These are phyloP conservation scores for Petrolisthes manimaculis DNA, from an alignment of 2,888 invertebrate species.

Conservation along the genomic window DNA sequence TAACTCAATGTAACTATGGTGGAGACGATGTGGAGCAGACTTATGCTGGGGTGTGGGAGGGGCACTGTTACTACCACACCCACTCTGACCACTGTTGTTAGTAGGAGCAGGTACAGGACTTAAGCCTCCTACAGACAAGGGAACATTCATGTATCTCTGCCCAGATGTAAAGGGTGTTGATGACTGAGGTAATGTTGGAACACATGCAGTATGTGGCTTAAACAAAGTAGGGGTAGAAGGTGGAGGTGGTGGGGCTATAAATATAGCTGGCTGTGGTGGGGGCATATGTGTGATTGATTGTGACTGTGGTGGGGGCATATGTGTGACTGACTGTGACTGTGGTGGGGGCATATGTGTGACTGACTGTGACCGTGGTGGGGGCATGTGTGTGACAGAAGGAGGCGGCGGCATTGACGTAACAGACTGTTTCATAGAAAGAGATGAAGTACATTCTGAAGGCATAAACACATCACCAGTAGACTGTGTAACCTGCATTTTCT, in stretches of 20 bases:
- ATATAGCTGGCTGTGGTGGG: neutral
- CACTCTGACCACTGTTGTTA: neutral
- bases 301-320: neutral
- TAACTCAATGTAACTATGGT: conserved; percentile 58
- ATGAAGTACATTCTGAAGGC: no score
- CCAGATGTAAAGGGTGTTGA: conserved; percentile 6
- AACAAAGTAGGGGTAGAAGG: neutral
- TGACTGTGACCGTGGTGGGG: neutral
- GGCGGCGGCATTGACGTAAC: no score
- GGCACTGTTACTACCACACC: conserved; percentile 46
- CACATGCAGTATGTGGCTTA: neutral
- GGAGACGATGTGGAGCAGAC: conserved; percentile 16
- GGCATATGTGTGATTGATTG: neutral
- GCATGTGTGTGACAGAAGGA: no score
- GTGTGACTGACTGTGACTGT: neutral
- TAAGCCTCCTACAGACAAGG: neutral
- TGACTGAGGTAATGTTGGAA: conserved; percentile 22
- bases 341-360: neutral
- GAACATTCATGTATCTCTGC: conserved; percentile 46
- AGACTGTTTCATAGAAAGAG: no score
- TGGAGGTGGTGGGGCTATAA: neutral
- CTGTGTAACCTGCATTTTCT: no score
- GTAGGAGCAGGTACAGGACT: neutral
- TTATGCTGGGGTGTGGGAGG: conserved; percentile 49
- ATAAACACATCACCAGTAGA: no score